These are phyloP conservation scores for Antheraea mylitta DNA, from an alignment of 1,140 invertebrate genomes.

Conservation along the genomic window DNA sequence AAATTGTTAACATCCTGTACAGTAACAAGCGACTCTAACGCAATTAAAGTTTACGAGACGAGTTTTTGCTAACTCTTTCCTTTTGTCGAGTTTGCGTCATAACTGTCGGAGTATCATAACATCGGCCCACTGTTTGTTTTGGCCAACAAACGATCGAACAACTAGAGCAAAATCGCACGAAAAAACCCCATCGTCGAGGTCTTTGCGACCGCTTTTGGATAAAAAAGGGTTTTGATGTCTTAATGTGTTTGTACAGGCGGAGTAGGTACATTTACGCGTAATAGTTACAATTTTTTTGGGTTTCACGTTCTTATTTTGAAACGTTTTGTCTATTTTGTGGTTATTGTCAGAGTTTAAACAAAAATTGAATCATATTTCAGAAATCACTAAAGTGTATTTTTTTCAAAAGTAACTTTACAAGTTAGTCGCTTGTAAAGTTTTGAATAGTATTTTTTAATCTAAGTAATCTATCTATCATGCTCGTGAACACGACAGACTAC, in stretches of 20 bases:
- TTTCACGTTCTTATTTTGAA: not conserved
- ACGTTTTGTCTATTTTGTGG: not conserved
- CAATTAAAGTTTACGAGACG: constrained; percentile 39
- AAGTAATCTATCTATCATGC: too few species aligned
- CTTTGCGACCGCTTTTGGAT: constrained; percentile 17
- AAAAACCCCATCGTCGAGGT: constrained; percentile 25
- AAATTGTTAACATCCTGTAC: constrained; percentile 32
- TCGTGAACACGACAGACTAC: too few species aligned
- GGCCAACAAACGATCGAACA: constrained; percentile 30
- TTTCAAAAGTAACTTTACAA: too few species aligned
- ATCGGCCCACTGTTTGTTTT: constrained; percentile 34
- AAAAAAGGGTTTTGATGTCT: constrained; percentile 30
- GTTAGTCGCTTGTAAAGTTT: too few species aligned
- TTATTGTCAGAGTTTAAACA: not conserved
- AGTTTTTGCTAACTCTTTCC: constrained; percentile 48
- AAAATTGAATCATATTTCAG: not conserved
- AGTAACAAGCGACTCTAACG: constrained; percentile 17
- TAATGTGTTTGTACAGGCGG: constrained; percentile 27
- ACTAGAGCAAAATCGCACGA: constrained; percentile 38
- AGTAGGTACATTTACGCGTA: not conserved
- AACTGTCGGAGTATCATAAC: constrained; percentile 7
- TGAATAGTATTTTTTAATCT: too few species aligned
- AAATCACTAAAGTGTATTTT: not conserved
- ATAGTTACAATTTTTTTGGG: not conserved
- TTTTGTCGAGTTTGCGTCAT: constrained; percentile 40